These are phyloP conservation scores for Zootermopsis nevadensis DNA, from an alignment of 2,888 invertebrate species.

Conservation along the genomic window DNA sequence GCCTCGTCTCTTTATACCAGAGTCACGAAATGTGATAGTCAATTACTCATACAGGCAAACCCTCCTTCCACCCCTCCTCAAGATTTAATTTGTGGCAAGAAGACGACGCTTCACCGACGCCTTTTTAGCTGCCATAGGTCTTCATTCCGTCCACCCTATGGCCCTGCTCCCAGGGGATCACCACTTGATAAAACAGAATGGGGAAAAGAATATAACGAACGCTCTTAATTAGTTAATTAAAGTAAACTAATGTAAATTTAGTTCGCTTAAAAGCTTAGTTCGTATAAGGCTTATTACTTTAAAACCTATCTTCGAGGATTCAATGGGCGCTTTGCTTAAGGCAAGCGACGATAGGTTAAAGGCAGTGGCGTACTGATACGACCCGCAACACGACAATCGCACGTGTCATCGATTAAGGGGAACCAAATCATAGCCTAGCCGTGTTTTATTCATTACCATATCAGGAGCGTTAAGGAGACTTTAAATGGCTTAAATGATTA, in stretches of 20 bases:
- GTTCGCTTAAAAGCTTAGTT: neutral
- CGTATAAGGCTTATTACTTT: neutral
- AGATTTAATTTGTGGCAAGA: conserved; percentile 4
- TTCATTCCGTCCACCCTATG: neutral
- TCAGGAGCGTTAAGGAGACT: too few relatives aligned
- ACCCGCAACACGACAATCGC: too few relatives aligned
- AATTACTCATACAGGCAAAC: conserved; percentile 14
- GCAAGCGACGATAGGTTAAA: too few relatives aligned
- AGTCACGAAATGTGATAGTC: conserved; percentile 14
- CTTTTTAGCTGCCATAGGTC: neutral
- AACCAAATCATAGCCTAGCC: too few relatives aligned
- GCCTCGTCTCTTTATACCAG: neutral
- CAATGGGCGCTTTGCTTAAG: neutral
- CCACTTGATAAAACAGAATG: neutral
- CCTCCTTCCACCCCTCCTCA: neutral
- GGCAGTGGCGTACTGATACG: too few relatives aligned
- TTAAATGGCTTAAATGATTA: too few relatives aligned
- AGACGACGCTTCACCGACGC: neutral
- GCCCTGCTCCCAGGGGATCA: neutral
- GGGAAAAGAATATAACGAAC: conserved; percentile 7
- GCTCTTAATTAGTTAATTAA: conserved; percentile 13
- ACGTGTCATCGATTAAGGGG: too few relatives aligned
- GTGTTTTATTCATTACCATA: too few relatives aligned
- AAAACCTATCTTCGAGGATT: neutral
- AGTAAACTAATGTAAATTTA: conserved; percentile 10